Evolutionary conservation across 2,797 vertebrate species (phyloP).

Genomic region (Falco naumanni): DNA sequence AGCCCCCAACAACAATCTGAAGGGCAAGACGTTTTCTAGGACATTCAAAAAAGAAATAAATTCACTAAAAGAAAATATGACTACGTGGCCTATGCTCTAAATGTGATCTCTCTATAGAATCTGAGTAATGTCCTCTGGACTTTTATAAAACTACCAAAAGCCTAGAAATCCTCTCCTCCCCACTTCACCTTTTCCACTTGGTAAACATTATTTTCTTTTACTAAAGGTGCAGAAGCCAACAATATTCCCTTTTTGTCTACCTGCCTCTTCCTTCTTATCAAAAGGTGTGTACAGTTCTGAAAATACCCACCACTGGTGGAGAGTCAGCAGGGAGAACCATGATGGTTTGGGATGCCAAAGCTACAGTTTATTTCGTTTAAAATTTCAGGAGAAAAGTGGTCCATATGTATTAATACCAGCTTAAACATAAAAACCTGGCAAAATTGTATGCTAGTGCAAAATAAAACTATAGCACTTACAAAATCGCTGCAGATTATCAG

Average conservation of each 20-base stretch:
- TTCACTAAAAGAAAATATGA: not conserved
- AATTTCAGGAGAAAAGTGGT: not conserved
- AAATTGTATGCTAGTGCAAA: not conserved
- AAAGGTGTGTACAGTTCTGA: not conserved
- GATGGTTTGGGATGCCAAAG: not conserved
- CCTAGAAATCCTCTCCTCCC: slow-evolving; percentile 18
- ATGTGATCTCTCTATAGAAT: not conserved
- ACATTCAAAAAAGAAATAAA: slow-evolving; percentile 4
- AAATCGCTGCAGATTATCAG: not conserved
- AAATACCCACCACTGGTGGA: not conserved
- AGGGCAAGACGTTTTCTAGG: not conserved
- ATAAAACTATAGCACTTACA: not conserved
- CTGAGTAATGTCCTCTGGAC: not conserved
- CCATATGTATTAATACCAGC: not conserved
- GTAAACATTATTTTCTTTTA: not conserved
- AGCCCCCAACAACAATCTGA: not conserved
- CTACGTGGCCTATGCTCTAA: not conserved
- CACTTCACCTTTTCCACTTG: not conserved
- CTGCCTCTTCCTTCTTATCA: not conserved
- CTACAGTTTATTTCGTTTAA: not conserved
- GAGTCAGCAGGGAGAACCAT: not conserved
- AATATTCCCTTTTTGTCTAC: not conserved
- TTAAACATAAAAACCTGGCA: not conserved
- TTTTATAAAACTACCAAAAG: slow-evolving; percentile 3
- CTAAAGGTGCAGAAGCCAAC: not conserved